Evolutionary conservation across 2,113 vertebrate genomes (phyloP).

Genomic region (Spea bombifrons): DNA sequence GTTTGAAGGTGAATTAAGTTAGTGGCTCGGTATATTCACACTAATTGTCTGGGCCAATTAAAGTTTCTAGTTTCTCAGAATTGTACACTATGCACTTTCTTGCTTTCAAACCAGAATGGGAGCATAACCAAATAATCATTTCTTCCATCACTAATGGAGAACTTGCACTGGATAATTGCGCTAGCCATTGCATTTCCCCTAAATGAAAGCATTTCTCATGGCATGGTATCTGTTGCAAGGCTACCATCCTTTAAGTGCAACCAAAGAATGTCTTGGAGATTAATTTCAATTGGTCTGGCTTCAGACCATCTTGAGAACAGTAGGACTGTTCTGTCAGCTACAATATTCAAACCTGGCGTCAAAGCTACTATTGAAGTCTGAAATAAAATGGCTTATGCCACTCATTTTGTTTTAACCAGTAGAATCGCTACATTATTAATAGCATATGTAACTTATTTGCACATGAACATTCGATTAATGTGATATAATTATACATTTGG

Average conservation of each 20-base stretch:
- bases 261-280: neutral
- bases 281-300: neutral
- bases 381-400: neutral
- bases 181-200: neutral
- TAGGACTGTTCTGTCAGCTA: neutral
- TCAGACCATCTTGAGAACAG: neutral
- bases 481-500: too few species aligned
- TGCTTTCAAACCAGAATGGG: slow-evolving; percentile 5
- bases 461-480: too few species aligned
- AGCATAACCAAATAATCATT: slow-evolving; percentile 12
- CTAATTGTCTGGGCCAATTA: slow-evolving; percentile 26
- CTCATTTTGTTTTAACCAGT: too few species aligned
- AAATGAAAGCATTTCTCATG: neutral
- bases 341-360: neutral
- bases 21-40: slow-evolving; percentile 10
- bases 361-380: neutral
- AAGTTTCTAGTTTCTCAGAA: slow-evolving; percentile 10
- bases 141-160: slow-evolving; percentile 2
- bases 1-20: slow-evolving; percentile 24
- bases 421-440: too few species aligned
- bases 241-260: neutral
- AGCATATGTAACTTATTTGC: too few species aligned
- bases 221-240: neutral
- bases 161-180: slow-evolving; percentile 10
- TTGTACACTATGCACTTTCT: neutral